Percentiles rank a stretch among this genome's conserved stretches.
phyloP scores from a whole-genome alignment of 35 echinoderm and acorn worm species.

The Anneissia japonica region DNA sequence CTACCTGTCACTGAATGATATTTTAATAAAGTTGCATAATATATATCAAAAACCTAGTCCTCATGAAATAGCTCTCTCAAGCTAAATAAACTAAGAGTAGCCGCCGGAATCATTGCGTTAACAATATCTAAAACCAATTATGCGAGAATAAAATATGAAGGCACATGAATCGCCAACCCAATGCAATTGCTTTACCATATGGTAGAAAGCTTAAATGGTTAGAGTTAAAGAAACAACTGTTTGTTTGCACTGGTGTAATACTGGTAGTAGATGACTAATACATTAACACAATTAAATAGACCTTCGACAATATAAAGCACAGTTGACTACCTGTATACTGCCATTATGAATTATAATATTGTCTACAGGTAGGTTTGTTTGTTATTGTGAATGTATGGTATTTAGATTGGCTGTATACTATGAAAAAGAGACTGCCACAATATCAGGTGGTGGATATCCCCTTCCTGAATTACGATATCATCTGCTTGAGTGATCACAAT shows the following conservation, averaged over 20 bases:
- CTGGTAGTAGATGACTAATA: not conserved
- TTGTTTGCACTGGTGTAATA: not conserved
- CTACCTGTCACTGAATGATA: not conserved
- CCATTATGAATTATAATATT: too few relatives aligned
- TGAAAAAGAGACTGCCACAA: too few relatives aligned
- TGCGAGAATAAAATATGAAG: not conserved
- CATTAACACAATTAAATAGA: too few relatives aligned
- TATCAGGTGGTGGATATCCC: too few relatives aligned
- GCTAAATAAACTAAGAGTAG: not conserved
- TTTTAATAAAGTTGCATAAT: too few relatives aligned
- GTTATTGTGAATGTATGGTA: too few relatives aligned
- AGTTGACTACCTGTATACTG: too few relatives aligned
- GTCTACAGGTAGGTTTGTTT: too few relatives aligned
- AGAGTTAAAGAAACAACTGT: not conserved
- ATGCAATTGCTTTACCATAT: not conserved
- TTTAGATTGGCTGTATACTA: too few relatives aligned
- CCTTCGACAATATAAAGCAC: too few relatives aligned
- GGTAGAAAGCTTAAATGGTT: not conserved
- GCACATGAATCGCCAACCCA: not conserved
- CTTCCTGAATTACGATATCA: too few relatives aligned
- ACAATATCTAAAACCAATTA: not conserved
- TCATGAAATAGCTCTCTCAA: not conserved
- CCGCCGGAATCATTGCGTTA: not conserved
- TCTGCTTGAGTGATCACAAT: too few relatives aligned
- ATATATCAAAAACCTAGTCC: not conserved